Conservation (phyloP, 2,113 vertebrate genomes). For the Chaetorhynchus papuensis region DNA sequence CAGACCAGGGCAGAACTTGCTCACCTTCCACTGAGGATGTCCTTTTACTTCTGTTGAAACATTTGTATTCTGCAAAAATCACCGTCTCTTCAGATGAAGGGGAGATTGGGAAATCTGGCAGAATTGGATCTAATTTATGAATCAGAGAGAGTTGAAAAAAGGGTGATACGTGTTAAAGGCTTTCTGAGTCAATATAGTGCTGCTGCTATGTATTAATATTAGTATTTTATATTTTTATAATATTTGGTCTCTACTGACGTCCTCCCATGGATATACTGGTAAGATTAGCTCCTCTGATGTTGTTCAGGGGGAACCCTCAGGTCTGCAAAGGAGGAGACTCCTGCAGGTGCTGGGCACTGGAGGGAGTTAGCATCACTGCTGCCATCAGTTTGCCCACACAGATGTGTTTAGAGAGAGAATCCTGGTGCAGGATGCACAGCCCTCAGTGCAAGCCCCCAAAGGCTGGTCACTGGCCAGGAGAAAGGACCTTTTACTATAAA, state of each 20-base stretch:
- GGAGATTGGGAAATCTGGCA: background rate
- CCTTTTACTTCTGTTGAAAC: background rate
- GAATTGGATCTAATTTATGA: background rate
- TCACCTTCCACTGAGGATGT: background rate
- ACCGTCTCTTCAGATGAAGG: background rate
- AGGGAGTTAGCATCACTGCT: background rate
- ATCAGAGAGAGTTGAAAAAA: background rate
- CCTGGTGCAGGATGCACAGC: background rate
- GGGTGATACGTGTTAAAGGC: background rate
- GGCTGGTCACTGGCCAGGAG: background rate
- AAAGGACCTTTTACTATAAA: background rate
- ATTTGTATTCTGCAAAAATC: background rate
- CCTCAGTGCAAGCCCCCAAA: background rate
- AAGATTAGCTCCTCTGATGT: background rate
- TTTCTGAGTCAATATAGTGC: background rate
- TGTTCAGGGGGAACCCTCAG: background rate
- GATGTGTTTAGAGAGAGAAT: background rate
- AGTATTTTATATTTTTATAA: slow-evolving; percentile 35
- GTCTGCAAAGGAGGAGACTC: background rate
- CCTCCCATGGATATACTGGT: background rate
- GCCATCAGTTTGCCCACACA: background rate
- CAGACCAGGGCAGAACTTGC: background rate
- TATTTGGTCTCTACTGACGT: background rate
- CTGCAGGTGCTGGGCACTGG: background rate
- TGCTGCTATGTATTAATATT: slow-evolving; percentile 11